A percentile compares a stretch with the other conserved stretches of the same genome.
Conservation (phyloP, 2,888 invertebrate genomes). For the Rhamnusium bicolor region DNA sequence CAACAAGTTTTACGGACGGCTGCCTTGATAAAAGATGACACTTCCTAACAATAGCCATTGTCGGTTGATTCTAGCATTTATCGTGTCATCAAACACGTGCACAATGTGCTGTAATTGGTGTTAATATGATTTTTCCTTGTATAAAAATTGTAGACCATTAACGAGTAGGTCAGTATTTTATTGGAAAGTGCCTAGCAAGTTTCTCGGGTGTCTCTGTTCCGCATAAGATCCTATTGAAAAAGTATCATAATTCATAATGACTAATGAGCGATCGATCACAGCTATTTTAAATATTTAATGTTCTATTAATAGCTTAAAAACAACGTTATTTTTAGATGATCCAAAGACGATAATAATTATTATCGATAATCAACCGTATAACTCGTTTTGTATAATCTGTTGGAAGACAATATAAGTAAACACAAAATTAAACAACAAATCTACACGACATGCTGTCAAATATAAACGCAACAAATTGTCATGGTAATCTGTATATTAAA, state of each 20-base stretch:
- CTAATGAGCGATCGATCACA: conserved; percentile 13
- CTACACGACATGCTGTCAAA: no score
- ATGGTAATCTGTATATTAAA: no score
- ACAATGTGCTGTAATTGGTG: conserved; percentile 1
- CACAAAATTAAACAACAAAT: no score
- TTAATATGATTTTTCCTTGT: conserved; percentile 13
- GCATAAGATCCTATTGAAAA: conserved; percentile 9
- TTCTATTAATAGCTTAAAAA: neutral
- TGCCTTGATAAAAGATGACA: neutral
- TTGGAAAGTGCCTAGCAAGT: conserved; percentile 27
- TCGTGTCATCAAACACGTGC: neutral
- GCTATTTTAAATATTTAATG: conserved; percentile 6
- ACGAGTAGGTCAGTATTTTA: conserved; percentile 30
- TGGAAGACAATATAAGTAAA: no score
- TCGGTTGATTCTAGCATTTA: neutral
- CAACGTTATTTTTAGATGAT: neutral
- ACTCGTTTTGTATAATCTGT: no score
- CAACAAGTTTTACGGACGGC: neutral
- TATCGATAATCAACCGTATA: neutral
- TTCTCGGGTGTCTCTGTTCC: conserved; percentile 1
- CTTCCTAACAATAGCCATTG: neutral
- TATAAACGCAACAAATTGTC: no score
- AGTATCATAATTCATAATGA: no score
- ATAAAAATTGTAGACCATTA: conserved; percentile 22
- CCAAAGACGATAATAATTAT: neutral